Evolutionary conservation across 2,113 vertebrate species (phyloP).

Genomic region (Aleadryas rufinucha): DNA sequence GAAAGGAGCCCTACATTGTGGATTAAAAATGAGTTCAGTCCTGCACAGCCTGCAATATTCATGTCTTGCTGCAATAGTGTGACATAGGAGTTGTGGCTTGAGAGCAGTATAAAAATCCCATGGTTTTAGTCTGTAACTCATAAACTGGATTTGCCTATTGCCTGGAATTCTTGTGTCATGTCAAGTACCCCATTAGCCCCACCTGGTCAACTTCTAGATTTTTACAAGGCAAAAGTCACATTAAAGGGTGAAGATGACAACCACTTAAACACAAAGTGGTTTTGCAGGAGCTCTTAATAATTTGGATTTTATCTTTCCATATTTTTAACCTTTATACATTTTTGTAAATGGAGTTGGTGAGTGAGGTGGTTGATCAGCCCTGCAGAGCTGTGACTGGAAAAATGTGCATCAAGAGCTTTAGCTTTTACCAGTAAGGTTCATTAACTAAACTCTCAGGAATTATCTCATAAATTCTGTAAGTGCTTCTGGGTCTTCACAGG

Average conservation of each 20-base stretch:
- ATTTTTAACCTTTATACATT: conserved; percentile 22
- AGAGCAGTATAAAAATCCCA: background rate
- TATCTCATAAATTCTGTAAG: conserved; percentile 79
- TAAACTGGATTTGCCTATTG: background rate
- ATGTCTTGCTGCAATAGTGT: background rate
- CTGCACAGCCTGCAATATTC: background rate
- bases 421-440: conserved; percentile 90
- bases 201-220: background rate
- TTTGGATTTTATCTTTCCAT: conserved; percentile 54
- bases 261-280: background rate
- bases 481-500: conserved; percentile 79
- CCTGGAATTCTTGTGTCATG: conserved; percentile 47
- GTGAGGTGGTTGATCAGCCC: conserved; percentile 39
- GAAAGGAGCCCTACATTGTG: background rate
- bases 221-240: background rate
- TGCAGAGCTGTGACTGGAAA: conserved; percentile 71
- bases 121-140: background rate
- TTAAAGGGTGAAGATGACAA: background rate
- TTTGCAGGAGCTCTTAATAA: background rate
- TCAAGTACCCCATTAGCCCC: conserved; percentile 29
- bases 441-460: conserved; percentile 93
- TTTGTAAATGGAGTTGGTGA: conserved; percentile 41
- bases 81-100: background rate
- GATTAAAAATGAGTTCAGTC: background rate
- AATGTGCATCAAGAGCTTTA: conserved; percentile 69